phyloP scores from a whole-genome alignment of 2,888 invertebrate genomes.

The Nomada fabriciana region DNA sequence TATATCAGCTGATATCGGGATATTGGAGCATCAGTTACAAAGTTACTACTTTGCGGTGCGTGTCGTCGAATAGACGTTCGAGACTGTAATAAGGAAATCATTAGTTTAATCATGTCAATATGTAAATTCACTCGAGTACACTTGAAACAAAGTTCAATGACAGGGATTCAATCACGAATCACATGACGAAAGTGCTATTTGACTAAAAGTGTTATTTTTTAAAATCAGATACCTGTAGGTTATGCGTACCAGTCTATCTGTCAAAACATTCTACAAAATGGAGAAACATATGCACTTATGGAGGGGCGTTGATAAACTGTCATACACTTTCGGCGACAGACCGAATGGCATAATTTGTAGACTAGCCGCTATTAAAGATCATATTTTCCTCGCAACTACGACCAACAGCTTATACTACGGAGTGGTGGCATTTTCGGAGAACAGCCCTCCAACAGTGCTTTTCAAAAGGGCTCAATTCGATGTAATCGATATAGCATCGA shows the following conservation, averaged over 20 bases:
- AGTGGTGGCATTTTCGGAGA: conserved; percentile 75
- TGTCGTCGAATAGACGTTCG: background rate
- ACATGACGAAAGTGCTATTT: conserved; percentile 63
- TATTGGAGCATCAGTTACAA: conserved; percentile 19
- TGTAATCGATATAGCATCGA: conserved; percentile 88
- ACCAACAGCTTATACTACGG: conserved; percentile 84
- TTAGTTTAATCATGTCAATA: conserved; percentile 63
- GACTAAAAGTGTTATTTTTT: conserved; percentile 13
- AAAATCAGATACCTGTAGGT: conserved; percentile 49
- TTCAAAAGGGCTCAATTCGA: conserved; percentile 85
- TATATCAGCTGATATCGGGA: conserved; percentile 45
- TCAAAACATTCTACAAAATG: conserved; percentile 62
- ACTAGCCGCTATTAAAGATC: conserved; percentile 84
- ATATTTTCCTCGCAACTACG: conserved; percentile 84
- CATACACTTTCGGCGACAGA: conserved; percentile 76
- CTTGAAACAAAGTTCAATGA: conserved; percentile 27
- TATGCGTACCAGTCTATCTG: conserved; percentile 56
- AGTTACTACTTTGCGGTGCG: conserved; percentile 6
- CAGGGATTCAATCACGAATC: conserved; percentile 56
- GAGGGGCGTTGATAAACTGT: conserved; percentile 79
- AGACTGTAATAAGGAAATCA: conserved; percentile 33
- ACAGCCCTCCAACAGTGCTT: conserved; percentile 84
- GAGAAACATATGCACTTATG: conserved; percentile 80
- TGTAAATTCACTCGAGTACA: conserved; percentile 40
- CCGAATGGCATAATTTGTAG: conserved; percentile 83